These are phyloP conservation scores for Sphinx pinastri DNA, from an alignment of 2,888 invertebrate species.

Conservation along the genomic window DNA sequence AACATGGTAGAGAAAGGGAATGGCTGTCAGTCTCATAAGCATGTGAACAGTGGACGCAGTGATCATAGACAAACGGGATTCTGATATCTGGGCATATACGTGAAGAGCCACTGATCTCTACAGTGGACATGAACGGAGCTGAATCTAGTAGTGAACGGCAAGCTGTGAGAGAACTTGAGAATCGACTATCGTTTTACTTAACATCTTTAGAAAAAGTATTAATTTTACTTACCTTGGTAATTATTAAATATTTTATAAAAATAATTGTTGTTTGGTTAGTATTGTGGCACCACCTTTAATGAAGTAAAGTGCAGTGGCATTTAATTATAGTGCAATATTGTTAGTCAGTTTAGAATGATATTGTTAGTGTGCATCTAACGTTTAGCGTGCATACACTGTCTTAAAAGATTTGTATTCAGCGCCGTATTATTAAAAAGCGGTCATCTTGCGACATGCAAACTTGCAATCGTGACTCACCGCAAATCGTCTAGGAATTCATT, in stretches of 20 bases:
- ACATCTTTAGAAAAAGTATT: background rate
- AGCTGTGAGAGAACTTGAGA: too few species aligned
- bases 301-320: background rate
- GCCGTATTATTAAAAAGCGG: background rate
- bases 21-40: too few species aligned
- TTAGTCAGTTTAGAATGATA: background rate
- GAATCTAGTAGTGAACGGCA: too few species aligned
- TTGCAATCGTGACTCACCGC: conserved; percentile 59
- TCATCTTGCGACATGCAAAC: background rate
- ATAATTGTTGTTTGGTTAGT: background rate
- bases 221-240: background rate
- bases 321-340: background rate
- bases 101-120: too few species aligned
- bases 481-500: conserved; percentile 75
- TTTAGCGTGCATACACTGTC: background rate
- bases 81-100: too few species aligned
- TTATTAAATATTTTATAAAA: background rate
- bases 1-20: too few species aligned
- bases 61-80: too few species aligned
- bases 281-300: background rate
- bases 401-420: background rate
- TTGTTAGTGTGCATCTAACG: background rate
- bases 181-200: too few species aligned
- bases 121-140: too few species aligned
- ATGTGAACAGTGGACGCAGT: too few species aligned